Evolutionary conservation across 2,113 vertebrate species (phyloP), one percentile per base, ranked within the genome.

Genomic region (Lonchura striata): DNA sequence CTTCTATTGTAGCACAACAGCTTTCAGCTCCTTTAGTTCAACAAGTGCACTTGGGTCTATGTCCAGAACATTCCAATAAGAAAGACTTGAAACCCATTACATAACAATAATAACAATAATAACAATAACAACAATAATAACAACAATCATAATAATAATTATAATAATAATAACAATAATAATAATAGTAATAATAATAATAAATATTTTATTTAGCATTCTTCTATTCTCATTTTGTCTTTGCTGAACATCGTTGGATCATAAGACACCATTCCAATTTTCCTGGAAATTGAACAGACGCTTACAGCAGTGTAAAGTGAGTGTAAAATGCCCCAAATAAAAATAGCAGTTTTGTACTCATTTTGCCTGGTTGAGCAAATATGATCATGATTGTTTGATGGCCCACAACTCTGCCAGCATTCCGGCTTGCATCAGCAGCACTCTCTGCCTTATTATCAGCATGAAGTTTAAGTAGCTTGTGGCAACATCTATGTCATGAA

Each of bases 291-390:
- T 74, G 59, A 92, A 42, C 35, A 93, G 64, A 66, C 7, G 5
- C 41, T 79, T 91, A 56, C 4, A 83, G 22, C n/a, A 77, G 47
- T 61, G 37, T 71, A 93, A 96, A 85, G n/a, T 46, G 50, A 86
- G 47, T 70, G 50, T 82, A 82, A 95, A 94, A 88, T 85, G 37
- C n/a, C n/a, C 11, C 52, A 90, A 28, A 94, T 88, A 66, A 88
- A 92, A 90, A 68, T 10, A 93, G 44, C 17, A 46, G 33, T 50
- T 93, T 93, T 86, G 77, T 74, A 90, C 59, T 69, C 59, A 65
- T 92, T 95, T 90, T 93, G 42, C 50, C 47, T 70, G 35, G 79
- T 59, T 90, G 76, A 90, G 47, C 63, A 96, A 91, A 90, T 80
- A 72, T 20, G 35, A 70, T 83, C 82, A 72, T 35, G 42, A 33